Conservation (phyloP, 2,797 vertebrate genomes). For the Danionella dracula region DNA sequence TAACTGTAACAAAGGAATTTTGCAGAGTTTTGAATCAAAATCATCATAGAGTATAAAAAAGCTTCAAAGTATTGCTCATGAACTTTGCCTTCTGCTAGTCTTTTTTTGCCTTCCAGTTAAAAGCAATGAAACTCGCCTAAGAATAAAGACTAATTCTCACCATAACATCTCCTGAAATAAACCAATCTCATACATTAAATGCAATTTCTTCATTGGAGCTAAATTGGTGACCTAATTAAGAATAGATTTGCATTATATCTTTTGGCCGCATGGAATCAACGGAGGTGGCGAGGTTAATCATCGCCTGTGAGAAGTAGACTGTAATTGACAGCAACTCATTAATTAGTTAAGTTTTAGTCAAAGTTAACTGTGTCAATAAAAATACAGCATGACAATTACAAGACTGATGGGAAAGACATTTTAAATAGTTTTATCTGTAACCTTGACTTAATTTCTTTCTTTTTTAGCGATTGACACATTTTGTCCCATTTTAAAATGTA, state of each 20-base stretch:
- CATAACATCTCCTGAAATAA: background rate
- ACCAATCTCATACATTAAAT: constrained; percentile 45
- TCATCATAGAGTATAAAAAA: too few relatives aligned
- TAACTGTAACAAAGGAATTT: too few relatives aligned
- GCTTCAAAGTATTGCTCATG: background rate
- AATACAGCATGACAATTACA: constrained; percentile 42
- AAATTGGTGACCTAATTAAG: constrained; percentile 74
- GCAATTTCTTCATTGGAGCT: constrained; percentile 46
- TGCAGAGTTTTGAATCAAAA: too few relatives aligned
- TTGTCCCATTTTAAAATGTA: constrained; percentile 15
- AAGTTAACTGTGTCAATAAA: constrained; percentile 71
- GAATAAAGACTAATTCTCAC: background rate
- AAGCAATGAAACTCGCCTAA: background rate
- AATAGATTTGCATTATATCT: constrained; percentile 59
- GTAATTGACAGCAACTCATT: constrained; percentile 64
- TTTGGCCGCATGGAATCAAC: constrained; percentile 61
- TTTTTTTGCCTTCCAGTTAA: constrained; percentile 4
- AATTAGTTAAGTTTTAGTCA: constrained; percentile 66
- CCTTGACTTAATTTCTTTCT: background rate
- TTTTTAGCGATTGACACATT: constrained; percentile 29
- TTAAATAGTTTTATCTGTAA: constrained; percentile 17
- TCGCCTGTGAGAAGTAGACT: constrained; percentile 70
- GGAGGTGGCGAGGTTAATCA: constrained; percentile 72
- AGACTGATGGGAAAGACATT: constrained; percentile 14
- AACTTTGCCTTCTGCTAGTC: background rate